Evolutionary conservation across 2,888 invertebrate genomes (phyloP).

Genomic region (Toxonevra muliebris): DNA sequence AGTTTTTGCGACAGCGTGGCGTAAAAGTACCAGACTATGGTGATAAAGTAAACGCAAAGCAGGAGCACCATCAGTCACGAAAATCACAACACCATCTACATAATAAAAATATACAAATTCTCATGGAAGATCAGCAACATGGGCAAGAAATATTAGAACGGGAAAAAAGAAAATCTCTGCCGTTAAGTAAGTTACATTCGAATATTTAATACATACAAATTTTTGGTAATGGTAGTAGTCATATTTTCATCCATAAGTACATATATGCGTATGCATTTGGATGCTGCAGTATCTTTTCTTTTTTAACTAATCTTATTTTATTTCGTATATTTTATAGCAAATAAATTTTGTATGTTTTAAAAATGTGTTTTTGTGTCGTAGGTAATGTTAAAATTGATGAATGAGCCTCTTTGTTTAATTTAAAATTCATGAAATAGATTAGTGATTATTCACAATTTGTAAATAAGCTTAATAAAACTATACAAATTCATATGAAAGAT

Average conservation of each 20-base stretch:
- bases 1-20: slow-evolving; percentile 53
- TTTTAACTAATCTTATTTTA: not conserved
- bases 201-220: not conserved
- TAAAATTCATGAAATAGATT: no score
- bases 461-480: no score
- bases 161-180: slow-evolving; percentile 50
- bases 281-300: not conserved
- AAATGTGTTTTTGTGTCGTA: not conserved
- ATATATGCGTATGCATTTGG: not conserved
- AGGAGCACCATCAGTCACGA: not conserved
- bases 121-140: slow-evolving; percentile 10
- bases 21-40: slow-evolving; percentile 40
- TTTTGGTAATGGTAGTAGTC: no score
- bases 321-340: not conserved
- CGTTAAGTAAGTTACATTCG: slow-evolving; percentile 49
- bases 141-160: slow-evolving; percentile 10
- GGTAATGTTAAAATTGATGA: no score
- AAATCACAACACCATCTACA: not conserved
- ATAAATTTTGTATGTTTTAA: slow-evolving; percentile 1
- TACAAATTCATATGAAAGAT: no score
- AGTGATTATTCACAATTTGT: no score
- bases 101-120: not conserved
- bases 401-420: no score
- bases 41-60: slow-evolving; percentile 6
- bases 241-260: no score